phyloP scores from a whole-genome alignment of 2,797 vertebrate genomes.

The Sebastes glaucus region DNA sequence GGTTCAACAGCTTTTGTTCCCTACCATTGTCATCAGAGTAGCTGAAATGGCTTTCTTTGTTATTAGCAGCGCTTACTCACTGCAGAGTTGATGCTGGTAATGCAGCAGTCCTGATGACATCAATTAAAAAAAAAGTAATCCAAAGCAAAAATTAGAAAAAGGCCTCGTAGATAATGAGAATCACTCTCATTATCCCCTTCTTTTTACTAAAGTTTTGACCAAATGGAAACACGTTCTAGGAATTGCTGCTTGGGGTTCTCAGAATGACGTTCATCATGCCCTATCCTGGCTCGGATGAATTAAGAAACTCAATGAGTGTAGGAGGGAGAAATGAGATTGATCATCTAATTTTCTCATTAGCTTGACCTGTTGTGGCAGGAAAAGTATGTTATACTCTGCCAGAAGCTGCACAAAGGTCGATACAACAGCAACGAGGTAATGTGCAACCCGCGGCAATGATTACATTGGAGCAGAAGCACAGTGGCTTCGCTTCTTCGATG shows the following conservation, averaged over 20 bases:
- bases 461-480: neutral
- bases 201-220: neutral
- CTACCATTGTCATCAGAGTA: neutral
- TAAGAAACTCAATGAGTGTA: slow-evolving; percentile 8
- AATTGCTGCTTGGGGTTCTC: neutral
- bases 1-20: slow-evolving; percentile 18
- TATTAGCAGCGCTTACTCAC: neutral
- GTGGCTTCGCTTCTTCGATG: neutral
- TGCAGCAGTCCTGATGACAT: neutral
- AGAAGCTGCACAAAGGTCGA: slow-evolving; percentile 7
- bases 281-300: slow-evolving; percentile 15
- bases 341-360: slow-evolving; percentile 59
- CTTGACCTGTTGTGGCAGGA: slow-evolving; percentile 22
- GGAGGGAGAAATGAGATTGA: slow-evolving; percentile 46
- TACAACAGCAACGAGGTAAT: slow-evolving; percentile 4
- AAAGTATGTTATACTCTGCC: slow-evolving; percentile 9
- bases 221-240: neutral
- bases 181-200: neutral
- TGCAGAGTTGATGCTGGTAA: neutral
- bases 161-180: slow-evolving; percentile 7
- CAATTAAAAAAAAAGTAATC: neutral
- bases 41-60: slow-evolving; percentile 17
- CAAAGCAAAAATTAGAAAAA: neutral
- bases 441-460: neutral
- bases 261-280: neutral